Conservation (phyloP, 2,113 vertebrate genomes). For the Tachysurus vachellii region DNA sequence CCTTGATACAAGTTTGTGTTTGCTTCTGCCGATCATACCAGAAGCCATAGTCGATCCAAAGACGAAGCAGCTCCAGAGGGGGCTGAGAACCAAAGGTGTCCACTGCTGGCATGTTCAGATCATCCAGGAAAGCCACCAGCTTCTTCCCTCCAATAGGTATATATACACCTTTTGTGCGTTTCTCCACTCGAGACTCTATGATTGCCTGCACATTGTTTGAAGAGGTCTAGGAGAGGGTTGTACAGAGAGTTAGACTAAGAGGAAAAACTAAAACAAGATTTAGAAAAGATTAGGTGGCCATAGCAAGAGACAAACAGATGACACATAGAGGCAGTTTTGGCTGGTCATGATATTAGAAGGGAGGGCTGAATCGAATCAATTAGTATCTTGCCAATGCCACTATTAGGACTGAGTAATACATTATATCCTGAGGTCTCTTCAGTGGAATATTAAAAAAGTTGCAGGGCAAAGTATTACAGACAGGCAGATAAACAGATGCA, state of each 20-base stretch:
- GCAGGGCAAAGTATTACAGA: background rate
- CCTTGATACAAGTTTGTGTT: conserved; percentile 80
- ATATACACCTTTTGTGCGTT: conserved; percentile 82
- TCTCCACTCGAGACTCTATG: conserved; percentile 83
- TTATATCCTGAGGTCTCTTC: background rate
- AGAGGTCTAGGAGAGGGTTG: conserved; percentile 72
- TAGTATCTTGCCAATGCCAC: background rate
- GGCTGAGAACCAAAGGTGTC: conserved; percentile 87
- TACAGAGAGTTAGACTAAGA: background rate
- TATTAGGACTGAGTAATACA: background rate
- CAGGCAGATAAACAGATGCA: background rate
- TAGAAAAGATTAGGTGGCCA: conserved; percentile 34
- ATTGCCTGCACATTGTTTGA: conserved; percentile 83
- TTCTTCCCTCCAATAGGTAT: conserved; percentile 81
- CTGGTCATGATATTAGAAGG: background rate
- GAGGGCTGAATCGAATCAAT: background rate
- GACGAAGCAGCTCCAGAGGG: conserved; percentile 83
- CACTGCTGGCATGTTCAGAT: conserved; percentile 86
- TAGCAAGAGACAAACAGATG: conserved; percentile 33
- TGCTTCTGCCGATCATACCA: conserved; percentile 87
- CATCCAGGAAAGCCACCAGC: conserved; percentile 85
- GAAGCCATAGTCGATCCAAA: conserved; percentile 88
- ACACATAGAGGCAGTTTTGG: background rate
- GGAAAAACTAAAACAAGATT: conserved; percentile 16
- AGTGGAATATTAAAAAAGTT: background rate